Evolutionary conservation across 2,113 vertebrate species (phyloP), one percentile per base, ranked within the genome.

Genomic region (Phaethornis superciliosus): DNA sequence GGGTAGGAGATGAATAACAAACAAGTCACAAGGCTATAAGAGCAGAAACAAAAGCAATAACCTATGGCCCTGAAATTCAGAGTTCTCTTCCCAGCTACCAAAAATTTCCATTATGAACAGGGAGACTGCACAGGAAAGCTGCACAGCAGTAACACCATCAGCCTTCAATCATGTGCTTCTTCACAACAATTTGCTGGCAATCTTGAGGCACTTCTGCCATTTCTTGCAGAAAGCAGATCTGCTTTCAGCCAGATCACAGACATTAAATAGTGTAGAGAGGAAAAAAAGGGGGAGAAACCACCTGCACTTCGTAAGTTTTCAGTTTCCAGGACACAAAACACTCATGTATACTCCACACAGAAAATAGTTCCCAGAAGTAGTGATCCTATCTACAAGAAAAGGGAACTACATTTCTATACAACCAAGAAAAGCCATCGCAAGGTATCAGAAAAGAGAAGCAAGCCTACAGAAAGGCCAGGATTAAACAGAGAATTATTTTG

Each of bases 331-430:
- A 94, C 80, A 94, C 56, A 85, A 92, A 91, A n/a, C 37, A 44
- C 37, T 77, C 15, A n/a, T 22, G 11, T 44, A 47, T 14, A 60
- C 35, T 72, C 46, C n/a, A 49, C 22, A 68, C 12, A 85, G 40
- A 79, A 86, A 72, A 56, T 35, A 44, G 78, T 54, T 83, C 91
- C 81, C 81, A 37, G 55, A 54, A 94, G 65, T 9, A 85, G 77
- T 87, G 87, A 97, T 97, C 92, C 85, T 85, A 97, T 85, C 87
- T 8, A 71, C 54, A 49, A 77, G 52, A 81, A 82, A 52, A 86
- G 86, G 76, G 87, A 77, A 80, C 16, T 75, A 93, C 75, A 76
- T 95, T 96, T 95, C 93, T 77, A 95, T 86, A 93, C 87, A 89
- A 93, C 60, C 7, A 47, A 93, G 91, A 90, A 88, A 91, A 90